Percentiles rank a stretch among this genome's conserved stretches.
These are phyloP conservation scores for Pitta sordida DNA, from an alignment of 2,113 vertebrate genomes.

Conservation along the genomic window DNA sequence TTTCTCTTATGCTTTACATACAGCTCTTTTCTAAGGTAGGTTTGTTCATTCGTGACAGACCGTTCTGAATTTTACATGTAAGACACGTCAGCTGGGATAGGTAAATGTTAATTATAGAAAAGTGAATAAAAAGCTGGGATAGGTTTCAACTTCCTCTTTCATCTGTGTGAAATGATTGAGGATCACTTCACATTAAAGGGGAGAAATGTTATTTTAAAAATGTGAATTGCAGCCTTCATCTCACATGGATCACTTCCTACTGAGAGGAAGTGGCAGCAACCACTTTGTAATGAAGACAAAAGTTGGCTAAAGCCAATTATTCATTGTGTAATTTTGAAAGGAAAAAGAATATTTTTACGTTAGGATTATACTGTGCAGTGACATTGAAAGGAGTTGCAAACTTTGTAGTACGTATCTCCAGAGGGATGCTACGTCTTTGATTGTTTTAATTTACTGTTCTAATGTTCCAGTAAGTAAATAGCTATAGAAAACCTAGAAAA, in stretches of 20 bases:
- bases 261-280: slow-evolving; percentile 1
- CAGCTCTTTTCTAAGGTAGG: neutral
- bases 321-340: neutral
- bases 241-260: neutral
- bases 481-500: neutral
- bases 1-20: neutral
- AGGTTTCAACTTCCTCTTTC: neutral
- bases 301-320: neutral
- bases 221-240: neutral
- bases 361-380: neutral
- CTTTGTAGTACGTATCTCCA: neutral
- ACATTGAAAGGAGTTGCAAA: neutral
- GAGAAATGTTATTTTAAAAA: slow-evolving; percentile 38
- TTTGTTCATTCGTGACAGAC: slow-evolving; percentile 3
- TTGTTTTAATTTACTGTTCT: neutral
- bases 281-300: slow-evolving; percentile 21
- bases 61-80: neutral
- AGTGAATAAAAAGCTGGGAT: slow-evolving; percentile 7
- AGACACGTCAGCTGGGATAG: neutral
- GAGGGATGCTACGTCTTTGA: neutral
- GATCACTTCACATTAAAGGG: slow-evolving; percentile 9
- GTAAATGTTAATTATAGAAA: slow-evolving; percentile 44
- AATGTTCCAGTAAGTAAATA: neutral
- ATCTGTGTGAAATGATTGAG: slow-evolving; percentile 3
- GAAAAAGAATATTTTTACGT: neutral